phyloP scores from a whole-genome alignment of 2,113 vertebrate genomes.

The Psammodynastes pulverulentus region DNA sequence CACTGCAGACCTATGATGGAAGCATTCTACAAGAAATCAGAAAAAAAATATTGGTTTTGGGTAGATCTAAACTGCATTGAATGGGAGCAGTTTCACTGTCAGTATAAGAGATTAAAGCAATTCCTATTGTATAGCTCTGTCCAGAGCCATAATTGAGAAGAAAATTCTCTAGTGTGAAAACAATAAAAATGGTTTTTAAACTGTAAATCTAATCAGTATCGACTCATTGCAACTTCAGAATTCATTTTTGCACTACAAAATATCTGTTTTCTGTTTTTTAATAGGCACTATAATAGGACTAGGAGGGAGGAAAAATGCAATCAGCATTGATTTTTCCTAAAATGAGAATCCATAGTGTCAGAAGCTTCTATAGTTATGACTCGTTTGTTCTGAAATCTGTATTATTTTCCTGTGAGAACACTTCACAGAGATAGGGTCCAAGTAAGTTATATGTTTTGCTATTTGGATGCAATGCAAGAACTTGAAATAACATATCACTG shows the following conservation, averaged over 20 bases:
- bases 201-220: constrained; percentile 68
- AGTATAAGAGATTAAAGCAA: constrained; percentile 68
- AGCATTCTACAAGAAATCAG: constrained; percentile 25
- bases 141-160: constrained; percentile 60
- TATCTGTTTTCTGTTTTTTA: constrained; percentile 24
- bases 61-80: constrained; percentile 57
- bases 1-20: constrained; percentile 41
- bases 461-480: neutral
- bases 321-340: constrained; percentile 45
- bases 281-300: constrained; percentile 12
- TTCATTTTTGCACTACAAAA: constrained; percentile 48
- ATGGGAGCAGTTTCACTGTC: constrained; percentile 50
- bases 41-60: constrained; percentile 45
- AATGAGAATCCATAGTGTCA: constrained; percentile 19
- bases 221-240: constrained; percentile 55
- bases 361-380: constrained; percentile 40
- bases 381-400: neutral
- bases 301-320: constrained; percentile 29
- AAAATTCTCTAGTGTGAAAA: constrained; percentile 67
- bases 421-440: neutral
- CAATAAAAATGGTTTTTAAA: constrained; percentile 65
- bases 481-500: neutral
- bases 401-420: constrained; percentile 34
- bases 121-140: constrained; percentile 68
- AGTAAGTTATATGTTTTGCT: neutral